Evolutionary conservation across 1,140 invertebrate genomes (phyloP), one percentile per base, ranked within the genome.

Genomic region (Psix sp.): DNA sequence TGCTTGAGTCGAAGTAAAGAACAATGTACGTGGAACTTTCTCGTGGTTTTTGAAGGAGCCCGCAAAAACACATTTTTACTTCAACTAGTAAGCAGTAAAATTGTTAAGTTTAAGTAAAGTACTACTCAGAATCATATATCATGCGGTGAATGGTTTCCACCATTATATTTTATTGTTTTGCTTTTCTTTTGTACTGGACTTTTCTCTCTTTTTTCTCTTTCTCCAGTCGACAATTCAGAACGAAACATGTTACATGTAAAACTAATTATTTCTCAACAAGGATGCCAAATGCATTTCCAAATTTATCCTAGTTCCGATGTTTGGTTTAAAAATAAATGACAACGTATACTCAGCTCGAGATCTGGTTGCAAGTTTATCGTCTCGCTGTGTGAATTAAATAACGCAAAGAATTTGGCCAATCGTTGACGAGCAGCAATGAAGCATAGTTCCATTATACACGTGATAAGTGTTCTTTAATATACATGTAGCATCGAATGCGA

Each of bases 401-500:
- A 15, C 20, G 21, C 13, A 33, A 20, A 63, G 45, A 40, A 52
- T 46, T 59, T 35, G 48, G n/a, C 15, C 60, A 72, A 72, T 72
- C 57, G 62, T 52, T 24, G 57, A 49, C 40, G 40, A 52, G 15
- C 54, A 36, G 45, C 59, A 59, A 68, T 68, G 40, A 68, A 59
- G 52, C 63, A 24, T 39, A 29, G 57, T 52, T 68, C 63, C 21
- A 40, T 49, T 76, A 65, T 51, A 72, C 62, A 45, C 51, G 72
- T 43, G 54, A 80, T 79, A 79, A 81, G 73, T 74, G 79, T 80
- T 82, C 78, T 74, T 79, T 80, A 81, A 83, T 80, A 78, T 76
- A 81, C 74, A 77, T 48, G 75, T 71, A 63, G 52, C 60, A 78
- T 79, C 73, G 68, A 79, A 60, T 36, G 51, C 29, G 31, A 13